phyloP scores from a whole-genome alignment of 1,140 invertebrate species.

The Zaprionus africanus region DNA sequence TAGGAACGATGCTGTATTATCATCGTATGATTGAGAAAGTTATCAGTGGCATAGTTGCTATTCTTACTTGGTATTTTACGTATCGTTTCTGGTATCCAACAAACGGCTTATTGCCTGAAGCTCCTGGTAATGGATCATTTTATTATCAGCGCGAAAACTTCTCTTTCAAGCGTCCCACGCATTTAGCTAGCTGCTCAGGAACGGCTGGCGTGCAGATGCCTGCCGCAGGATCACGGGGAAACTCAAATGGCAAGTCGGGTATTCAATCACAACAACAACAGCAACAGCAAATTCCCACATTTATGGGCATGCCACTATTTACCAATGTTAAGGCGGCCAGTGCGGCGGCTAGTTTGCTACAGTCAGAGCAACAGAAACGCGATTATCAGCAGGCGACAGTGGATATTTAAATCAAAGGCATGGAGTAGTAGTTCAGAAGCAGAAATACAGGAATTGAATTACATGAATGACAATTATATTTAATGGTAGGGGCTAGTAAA shows the following conservation, averaged over 20 bases:
- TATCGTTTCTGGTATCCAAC: constrained; percentile 93
- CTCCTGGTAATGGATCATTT: constrained; percentile 92
- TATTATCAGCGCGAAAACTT: constrained; percentile 87
- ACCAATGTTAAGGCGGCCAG: constrained; percentile 65
- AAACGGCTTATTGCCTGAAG: constrained; percentile 87
- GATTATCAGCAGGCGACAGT: constrained; percentile 41
- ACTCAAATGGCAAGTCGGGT: constrained; percentile 45
- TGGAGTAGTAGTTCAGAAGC: neutral
- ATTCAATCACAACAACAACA: constrained; percentile 10
- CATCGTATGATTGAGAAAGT: constrained; percentile 98
- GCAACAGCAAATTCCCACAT: constrained; percentile 85
- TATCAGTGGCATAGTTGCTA: constrained; percentile 92
- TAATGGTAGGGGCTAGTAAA: constrained; percentile 32
- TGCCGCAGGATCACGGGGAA: constrained; percentile 21
- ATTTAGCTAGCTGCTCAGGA: constrained; percentile 48
- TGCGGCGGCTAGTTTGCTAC: constrained; percentile 50
- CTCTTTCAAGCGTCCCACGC: constrained; percentile 64
- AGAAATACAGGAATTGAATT: constrained; percentile 64
- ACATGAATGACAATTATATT: constrained; percentile 17
- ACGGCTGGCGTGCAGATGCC: constrained; percentile 13
- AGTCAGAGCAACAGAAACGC: constrained; percentile 41
- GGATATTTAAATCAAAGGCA: constrained; percentile 43
- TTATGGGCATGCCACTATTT: constrained; percentile 92
- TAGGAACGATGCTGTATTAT: constrained; percentile 96
- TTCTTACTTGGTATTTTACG: constrained; percentile 95